Evolutionary conservation across 2,797 vertebrate genomes (phyloP).

Genomic region (Squalus acanthias): DNA sequence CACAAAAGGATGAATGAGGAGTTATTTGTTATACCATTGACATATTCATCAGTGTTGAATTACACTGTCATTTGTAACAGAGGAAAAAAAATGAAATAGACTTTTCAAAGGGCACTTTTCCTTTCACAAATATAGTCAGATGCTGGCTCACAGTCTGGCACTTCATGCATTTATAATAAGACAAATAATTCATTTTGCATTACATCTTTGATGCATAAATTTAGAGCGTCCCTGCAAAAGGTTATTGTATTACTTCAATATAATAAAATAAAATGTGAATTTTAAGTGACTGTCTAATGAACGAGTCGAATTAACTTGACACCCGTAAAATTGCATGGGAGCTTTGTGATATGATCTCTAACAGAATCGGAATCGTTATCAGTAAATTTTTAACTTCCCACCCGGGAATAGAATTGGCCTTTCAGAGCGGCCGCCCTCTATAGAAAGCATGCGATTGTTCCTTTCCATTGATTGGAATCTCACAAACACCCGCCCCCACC

Average conservation of each 20-base stretch:
- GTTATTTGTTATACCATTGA: not conserved
- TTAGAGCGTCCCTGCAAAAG: not conserved
- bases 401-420: not conserved
- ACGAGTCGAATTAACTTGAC: not conserved
- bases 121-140: not conserved
- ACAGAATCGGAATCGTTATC: not conserved
- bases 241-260: not conserved
- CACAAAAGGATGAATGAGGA: not conserved
- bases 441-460: not conserved
- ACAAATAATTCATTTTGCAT: not conserved
- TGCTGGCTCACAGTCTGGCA: not conserved
- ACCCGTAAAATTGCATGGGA: not conserved
- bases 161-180: slow-evolving; percentile 15
- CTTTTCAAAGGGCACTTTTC: not conserved
- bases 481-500: not conserved
- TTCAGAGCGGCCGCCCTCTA: no score
- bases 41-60: not conserved
- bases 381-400: not conserved
- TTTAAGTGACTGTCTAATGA: not conserved
- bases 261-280: not conserved
- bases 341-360: not conserved
- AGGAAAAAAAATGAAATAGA: not conserved
- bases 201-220: not conserved
- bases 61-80: not conserved
- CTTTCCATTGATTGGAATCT: not conserved